Evolutionary conservation across 2,113 vertebrate species (phyloP).

Genomic region (Chlorodrepanis virens): DNA sequence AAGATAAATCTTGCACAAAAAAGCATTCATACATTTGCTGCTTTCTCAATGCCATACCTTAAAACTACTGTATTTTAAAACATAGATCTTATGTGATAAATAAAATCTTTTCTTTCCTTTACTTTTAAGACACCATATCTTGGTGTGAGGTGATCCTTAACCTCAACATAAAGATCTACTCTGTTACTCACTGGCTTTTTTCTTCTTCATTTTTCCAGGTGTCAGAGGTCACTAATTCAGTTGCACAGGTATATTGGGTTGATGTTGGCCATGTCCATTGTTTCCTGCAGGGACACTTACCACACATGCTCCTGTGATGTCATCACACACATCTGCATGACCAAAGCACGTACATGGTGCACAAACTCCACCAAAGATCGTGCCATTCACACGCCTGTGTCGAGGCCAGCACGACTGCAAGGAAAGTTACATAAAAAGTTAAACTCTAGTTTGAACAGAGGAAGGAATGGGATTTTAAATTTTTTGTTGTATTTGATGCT

Average conservation of each 20-base stretch:
- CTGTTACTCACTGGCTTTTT: not conserved
- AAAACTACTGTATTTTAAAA: not conserved
- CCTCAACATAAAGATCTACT: not conserved
- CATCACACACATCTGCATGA: conserved; percentile 78
- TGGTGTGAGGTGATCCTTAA: not conserved
- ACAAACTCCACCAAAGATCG: conserved; percentile 78
- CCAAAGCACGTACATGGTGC: conserved; percentile 78
- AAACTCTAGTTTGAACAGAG: not conserved
- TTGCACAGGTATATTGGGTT: not conserved
- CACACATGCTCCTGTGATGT: conserved; percentile 79
- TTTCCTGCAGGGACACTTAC: conserved; percentile 63
- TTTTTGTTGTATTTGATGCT: not conserved
- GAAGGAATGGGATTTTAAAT: not conserved
- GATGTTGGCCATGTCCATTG: not conserved
- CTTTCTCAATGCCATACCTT: not conserved
- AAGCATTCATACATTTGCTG: not conserved
- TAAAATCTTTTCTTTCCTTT: not conserved
- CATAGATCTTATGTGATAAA: not conserved
- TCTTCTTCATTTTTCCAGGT: not conserved
- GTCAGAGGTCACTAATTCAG: not conserved
- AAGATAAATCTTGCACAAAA: not conserved
- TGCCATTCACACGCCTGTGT: conserved; percentile 81
- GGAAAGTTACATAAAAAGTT: not conserved
- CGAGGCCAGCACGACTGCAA: conserved; percentile 77
- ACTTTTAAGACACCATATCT: not conserved